Evolutionary conservation across 1,140 invertebrate species (phyloP).

Genomic region (Pseudomyrmex flavicornis): DNA sequence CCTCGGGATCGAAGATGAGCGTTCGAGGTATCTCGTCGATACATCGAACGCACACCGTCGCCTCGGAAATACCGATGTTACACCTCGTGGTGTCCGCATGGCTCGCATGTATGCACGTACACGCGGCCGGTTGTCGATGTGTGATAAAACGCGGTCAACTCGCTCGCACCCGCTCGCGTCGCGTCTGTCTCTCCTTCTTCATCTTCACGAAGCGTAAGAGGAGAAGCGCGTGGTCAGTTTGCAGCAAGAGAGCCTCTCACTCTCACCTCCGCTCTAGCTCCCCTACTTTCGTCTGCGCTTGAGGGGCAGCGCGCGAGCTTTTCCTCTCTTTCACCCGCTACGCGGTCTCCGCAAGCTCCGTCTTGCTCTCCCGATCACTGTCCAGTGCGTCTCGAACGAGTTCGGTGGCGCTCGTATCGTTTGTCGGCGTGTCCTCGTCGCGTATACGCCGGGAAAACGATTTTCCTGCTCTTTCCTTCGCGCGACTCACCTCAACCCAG

Average conservation of each 20-base stretch:
- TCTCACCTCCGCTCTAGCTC: conserved; percentile 56
- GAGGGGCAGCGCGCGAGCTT: conserved; percentile 51
- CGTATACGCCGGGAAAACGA: conserved; percentile 19
- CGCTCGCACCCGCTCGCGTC: conserved; percentile 11
- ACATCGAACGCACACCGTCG: conserved; percentile 42
- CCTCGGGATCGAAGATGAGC: conserved; percentile 22
- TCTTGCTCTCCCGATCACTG: conserved; percentile 69
- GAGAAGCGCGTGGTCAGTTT: conserved; percentile 66
- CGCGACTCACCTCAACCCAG: conserved; percentile 58
- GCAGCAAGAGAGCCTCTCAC: conserved; percentile 55
- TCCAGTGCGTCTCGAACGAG: conserved; percentile 71
- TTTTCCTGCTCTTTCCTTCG: conserved; percentile 54
- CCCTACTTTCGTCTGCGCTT: conserved; percentile 59
- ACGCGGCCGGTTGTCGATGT: conserved; percentile 9
- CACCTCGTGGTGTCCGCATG: conserved; percentile 60
- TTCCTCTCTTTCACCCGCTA: conserved; percentile 62
- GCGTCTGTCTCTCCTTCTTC: conserved; percentile 50
- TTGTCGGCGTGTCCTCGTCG: conserved; percentile 59
- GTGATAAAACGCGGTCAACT: conserved; percentile 69
- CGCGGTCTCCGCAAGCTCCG: conserved; percentile 38
- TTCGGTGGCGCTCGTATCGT: conserved; percentile 73
- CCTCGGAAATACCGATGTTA: conserved; percentile 63
- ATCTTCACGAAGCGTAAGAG: conserved; percentile 60
- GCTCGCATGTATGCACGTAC: conserved; percentile 61
- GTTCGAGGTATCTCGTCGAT: conserved; percentile 32